These are phyloP conservation scores for Chaetodon trifasciatus DNA, from an alignment of 2,797 vertebrate species.

Conservation along the genomic window DNA sequence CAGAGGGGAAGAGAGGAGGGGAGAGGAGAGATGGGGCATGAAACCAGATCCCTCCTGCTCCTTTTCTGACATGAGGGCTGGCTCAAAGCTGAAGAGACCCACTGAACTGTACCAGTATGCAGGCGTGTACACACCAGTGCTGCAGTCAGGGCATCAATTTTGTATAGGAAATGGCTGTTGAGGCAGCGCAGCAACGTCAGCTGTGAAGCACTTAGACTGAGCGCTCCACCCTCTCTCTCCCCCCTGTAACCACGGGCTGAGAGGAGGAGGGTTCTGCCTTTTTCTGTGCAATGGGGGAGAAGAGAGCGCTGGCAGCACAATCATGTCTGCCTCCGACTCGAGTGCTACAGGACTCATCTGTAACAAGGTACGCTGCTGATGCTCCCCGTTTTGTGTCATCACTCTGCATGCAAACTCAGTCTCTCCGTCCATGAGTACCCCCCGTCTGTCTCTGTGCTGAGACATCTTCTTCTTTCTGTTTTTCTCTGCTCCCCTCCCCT, in stretches of 20 bases:
- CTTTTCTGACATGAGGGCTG: slow-evolving; percentile 40
- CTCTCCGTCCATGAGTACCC: slow-evolving; percentile 45
- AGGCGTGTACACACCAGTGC: slow-evolving; percentile 73
- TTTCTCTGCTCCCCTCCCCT: slow-evolving; percentile 7
- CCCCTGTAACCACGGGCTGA: slow-evolving; percentile 67
- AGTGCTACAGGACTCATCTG: slow-evolving; percentile 87
- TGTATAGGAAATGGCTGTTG: slow-evolving; percentile 84
- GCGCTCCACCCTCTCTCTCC: slow-evolving; percentile 63
- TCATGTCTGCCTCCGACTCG: slow-evolving; percentile 87
- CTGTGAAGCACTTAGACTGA: slow-evolving; percentile 80
- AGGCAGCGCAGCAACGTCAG: slow-evolving; percentile 76
- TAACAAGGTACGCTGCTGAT: slow-evolving; percentile 82
- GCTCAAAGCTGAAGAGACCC: slow-evolving; percentile 56
- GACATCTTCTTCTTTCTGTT: slow-evolving; percentile 40
- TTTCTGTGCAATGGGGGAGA: slow-evolving; percentile 76
- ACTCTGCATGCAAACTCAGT: slow-evolving; percentile 65
- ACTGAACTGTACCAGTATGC: slow-evolving; percentile 61
- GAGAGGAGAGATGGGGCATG: slow-evolving; percentile 10
- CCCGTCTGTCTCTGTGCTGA: slow-evolving; percentile 59
- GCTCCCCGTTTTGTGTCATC: slow-evolving; percentile 56
- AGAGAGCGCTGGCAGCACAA: slow-evolving; percentile 76
- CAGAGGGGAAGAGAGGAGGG: not conserved
- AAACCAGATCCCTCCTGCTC: slow-evolving; percentile 16
- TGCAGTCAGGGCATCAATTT: slow-evolving; percentile 86
- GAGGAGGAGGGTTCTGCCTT: slow-evolving; percentile 74